Conservation (phyloP, 2,113 vertebrate genomes). For the Plectropomus leopardus region DNA sequence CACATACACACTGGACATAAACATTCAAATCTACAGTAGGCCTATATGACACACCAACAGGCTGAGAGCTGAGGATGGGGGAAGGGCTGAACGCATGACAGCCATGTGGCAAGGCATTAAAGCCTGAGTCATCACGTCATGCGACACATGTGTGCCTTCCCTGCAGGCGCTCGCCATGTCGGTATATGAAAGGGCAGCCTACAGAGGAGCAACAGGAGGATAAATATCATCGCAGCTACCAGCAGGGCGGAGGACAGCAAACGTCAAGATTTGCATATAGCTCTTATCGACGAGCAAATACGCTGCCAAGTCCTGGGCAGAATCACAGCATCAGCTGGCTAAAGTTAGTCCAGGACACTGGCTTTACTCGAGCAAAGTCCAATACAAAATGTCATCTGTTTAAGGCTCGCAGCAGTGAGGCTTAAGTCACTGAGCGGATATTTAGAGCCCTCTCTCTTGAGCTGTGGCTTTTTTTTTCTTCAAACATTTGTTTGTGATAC, state of each 20-base stretch:
- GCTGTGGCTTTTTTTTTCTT: slow-evolving; percentile 11
- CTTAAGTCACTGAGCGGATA: slow-evolving; percentile 37
- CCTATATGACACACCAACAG: slow-evolving; percentile 40
- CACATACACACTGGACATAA: slow-evolving; percentile 41
- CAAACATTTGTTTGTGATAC: slow-evolving; percentile 22
- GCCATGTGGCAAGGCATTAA: slow-evolving; percentile 75
- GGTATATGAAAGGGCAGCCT: slow-evolving; percentile 54
- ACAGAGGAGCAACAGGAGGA: slow-evolving; percentile 63
- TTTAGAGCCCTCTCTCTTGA: slow-evolving; percentile 24
- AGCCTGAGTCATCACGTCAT: slow-evolving; percentile 78
- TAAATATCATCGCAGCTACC: slow-evolving; percentile 52
- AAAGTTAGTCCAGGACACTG: slow-evolving; percentile 36
- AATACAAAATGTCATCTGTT: slow-evolving; percentile 58
- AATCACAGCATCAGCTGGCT: slow-evolving; percentile 24
- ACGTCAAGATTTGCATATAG: slow-evolving; percentile 34
- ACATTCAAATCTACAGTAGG: slow-evolving; percentile 28
- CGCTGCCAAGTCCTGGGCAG: slow-evolving; percentile 24
- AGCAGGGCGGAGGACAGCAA: slow-evolving; percentile 42
- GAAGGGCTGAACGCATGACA: slow-evolving; percentile 50
- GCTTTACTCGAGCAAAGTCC: slow-evolving; percentile 47
- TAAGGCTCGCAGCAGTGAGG: slow-evolving; percentile 35
- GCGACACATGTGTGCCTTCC: slow-evolving; percentile 61
- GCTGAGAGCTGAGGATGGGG: slow-evolving; percentile 28
- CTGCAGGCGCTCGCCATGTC: slow-evolving; percentile 63
- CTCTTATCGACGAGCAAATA: slow-evolving; percentile 36